Base-by-base conservation (phyloP, 2,113 vertebrate species). In the Corythornis cristatus region DNA sequence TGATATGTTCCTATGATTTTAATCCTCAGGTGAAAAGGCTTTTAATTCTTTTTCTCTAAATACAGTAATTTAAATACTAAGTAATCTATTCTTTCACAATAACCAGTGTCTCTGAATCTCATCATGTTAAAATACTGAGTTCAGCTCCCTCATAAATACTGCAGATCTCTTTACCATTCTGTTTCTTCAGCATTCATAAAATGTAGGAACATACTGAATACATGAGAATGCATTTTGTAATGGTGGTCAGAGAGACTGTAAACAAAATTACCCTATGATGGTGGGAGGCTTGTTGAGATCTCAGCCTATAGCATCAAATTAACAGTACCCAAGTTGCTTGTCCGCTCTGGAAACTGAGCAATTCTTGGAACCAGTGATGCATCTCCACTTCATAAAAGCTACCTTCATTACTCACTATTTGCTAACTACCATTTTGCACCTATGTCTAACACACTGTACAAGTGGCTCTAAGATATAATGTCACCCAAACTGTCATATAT, bases 321-420 rank as follows among this genome's bases (percentile, higher is more conserved):
- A 46, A 43, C 28, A 83, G 46, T 11, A 75, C 23, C 9, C 0
- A 1, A 81, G 64, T 22, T 86, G 25, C 11, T 71, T 1, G 0
- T 58, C 13, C 5, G 58, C 17, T 21, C 48, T 37, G 58, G 26
- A 80, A 26, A 29, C 42, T 66, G 43, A 31, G 79, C 9, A 51
- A 2, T 43, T 77, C 57, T 67, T 64, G 51, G 65, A 88, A 62
- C 42, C 57, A 81, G 42, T 2, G 2, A 33, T 6, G 78, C 13
- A 16, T 31, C 43, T 82, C 19, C 25, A 23, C 26, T 81, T 46
- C 16, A 29, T 70, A 75, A 86, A 82, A 51, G 62, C 21, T 14
- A 53, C 19, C 31, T 85, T 68, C 19, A 11, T 80, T 88, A 65
- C 60, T 88, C 29, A 45, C 33, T 35, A 19, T 14, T 62, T 72